These are phyloP conservation scores for Coluber constrictor DNA, from an alignment of 2,797 vertebrate species.

Conservation along the genomic window DNA sequence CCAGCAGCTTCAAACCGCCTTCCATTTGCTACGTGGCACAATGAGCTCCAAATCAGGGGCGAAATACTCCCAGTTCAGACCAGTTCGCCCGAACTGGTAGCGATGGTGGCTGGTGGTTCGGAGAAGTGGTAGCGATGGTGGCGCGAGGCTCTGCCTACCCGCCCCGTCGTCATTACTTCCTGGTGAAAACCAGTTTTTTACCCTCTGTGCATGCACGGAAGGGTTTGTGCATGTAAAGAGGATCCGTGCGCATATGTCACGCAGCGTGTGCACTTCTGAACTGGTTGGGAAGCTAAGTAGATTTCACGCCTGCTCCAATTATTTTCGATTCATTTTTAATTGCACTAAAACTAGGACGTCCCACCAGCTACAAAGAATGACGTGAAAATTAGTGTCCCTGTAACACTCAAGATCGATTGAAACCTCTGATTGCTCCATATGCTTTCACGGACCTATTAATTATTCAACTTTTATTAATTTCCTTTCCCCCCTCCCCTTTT, in stretches of 20 bases:
- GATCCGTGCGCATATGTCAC: too few relatives aligned
- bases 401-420: constrained; percentile 60
- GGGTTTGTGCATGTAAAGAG: too few relatives aligned
- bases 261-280: too few relatives aligned
- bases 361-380: constrained; percentile 54
- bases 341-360: constrained; percentile 55
- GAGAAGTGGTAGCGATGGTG: too few relatives aligned
- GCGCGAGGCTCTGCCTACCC: too few relatives aligned
- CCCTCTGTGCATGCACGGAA: too few relatives aligned
- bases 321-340: constrained; percentile 61
- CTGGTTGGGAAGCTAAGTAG: too few relatives aligned
- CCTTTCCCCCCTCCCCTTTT: constrained; percentile 11
- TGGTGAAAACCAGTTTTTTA: too few relatives aligned
- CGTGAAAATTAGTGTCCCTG: constrained; percentile 54
- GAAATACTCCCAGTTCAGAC: too few relatives aligned
- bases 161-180: too few relatives aligned
- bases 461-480: constrained; percentile 51
- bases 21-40: constrained; percentile 58
- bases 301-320: constrained; percentile 19
- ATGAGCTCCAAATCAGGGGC: constrained; percentile 49
- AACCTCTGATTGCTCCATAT: constrained; percentile 46
- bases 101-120: too few relatives aligned
- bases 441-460: constrained; percentile 51
- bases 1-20: constrained; percentile 65
- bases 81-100: too few relatives aligned